phyloP scores from a whole-genome alignment of 1,140 invertebrate species.

The Calliopsis andreniformis region DNA sequence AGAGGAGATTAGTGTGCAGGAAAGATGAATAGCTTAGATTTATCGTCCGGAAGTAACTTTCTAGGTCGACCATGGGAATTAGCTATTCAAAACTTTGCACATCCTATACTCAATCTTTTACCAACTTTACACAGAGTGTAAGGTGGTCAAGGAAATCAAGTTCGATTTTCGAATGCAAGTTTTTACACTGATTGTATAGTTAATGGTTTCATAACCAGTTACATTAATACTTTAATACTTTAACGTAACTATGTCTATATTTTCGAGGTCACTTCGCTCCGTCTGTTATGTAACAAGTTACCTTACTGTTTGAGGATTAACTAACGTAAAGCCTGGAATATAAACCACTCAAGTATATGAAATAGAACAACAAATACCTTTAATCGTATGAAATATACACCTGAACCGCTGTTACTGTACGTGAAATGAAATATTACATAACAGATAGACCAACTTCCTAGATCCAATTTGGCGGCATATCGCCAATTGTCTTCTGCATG shows the following conservation, averaged over 20 bases:
- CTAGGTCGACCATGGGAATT: no score
- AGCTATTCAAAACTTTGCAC: no score
- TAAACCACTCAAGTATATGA: slow-evolving; percentile 2
- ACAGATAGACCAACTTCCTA: neutral
- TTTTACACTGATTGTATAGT: no score
- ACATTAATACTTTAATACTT: neutral
- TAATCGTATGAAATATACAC: neutral
- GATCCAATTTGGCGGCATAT: slow-evolving; percentile 11
- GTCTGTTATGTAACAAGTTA: slow-evolving; percentile 5
- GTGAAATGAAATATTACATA: neutral
- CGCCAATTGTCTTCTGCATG: slow-evolving; percentile 21
- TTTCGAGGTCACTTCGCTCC: neutral
- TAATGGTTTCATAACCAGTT: neutral
- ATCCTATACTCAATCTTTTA: no score
- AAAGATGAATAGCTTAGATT: no score
- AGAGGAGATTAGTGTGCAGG: no score
- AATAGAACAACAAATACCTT: neutral
- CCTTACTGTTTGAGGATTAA: neutral
- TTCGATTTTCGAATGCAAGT: no score
- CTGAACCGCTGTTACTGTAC: neutral
- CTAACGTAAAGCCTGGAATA: neutral
- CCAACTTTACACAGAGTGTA: no score
- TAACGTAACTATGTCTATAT: neutral
- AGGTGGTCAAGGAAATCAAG: no score
- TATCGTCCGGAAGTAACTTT: no score